Conservation (phyloP, 2,888 invertebrate species). For the Cabera pusaria region DNA sequence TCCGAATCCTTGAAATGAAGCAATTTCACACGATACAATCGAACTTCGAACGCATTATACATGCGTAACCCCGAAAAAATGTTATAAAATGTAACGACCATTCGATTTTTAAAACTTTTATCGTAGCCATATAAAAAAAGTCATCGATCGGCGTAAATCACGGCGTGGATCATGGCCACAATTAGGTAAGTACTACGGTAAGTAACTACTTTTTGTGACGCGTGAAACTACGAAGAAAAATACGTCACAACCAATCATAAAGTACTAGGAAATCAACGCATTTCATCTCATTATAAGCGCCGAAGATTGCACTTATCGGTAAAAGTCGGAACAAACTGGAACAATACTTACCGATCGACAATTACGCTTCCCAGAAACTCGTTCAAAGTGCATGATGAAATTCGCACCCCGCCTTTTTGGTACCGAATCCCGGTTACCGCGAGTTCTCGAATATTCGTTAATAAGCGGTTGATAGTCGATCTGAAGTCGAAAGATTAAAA, state of each 20-base stretch:
- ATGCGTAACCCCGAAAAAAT: no score
- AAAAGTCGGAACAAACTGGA: conserved; percentile 27
- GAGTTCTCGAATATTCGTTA: conserved; percentile 32
- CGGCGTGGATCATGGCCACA: conserved; percentile 8
- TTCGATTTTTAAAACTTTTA: background rate
- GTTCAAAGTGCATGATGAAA: conserved; percentile 32
- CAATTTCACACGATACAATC: conserved; percentile 46
- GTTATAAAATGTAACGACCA: no score
- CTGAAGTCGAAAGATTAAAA: conserved; percentile 42
- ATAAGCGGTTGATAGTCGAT: conserved; percentile 33
- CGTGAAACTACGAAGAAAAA: conserved; percentile 1
- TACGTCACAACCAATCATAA: conserved; percentile 7
- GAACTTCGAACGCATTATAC: no score
- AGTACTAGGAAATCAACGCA: conserved; percentile 24
- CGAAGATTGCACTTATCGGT: conserved; percentile 27
- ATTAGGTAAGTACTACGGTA: conserved; percentile 17
- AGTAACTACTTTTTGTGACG: conserved; percentile 15
- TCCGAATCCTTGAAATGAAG: conserved; percentile 43
- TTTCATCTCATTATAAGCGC: conserved; percentile 18
- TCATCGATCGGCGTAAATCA: conserved; percentile 12
- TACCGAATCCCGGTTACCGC: conserved; percentile 28
- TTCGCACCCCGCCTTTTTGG: conserved; percentile 36
- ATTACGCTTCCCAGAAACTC: conserved; percentile 34
- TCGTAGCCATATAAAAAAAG: conserved; percentile 7
- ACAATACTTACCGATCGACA: conserved; percentile 27